Evolutionary conservation across 2,888 invertebrate species (phyloP).

Genomic region (Hybos culiciformis): DNA sequence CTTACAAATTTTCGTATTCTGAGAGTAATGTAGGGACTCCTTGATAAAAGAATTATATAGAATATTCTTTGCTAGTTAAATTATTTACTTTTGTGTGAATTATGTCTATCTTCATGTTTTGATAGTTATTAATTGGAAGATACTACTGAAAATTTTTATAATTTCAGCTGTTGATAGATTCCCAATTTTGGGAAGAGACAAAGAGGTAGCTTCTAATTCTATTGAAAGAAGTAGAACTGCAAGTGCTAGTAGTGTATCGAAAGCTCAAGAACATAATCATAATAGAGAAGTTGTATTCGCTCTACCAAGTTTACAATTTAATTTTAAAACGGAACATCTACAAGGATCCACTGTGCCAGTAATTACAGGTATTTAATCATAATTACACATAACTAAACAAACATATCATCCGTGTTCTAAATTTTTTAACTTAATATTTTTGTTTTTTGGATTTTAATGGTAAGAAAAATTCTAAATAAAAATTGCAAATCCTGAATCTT

Average conservation of each 20-base stretch:
- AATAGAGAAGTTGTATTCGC: constrained; percentile 94
- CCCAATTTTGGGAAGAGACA: constrained; percentile 73
- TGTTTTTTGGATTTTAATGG: too few species aligned
- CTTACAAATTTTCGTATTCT: too few species aligned
- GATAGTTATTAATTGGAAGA: not conserved
- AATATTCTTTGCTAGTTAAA: too few species aligned
- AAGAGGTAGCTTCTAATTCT: constrained; percentile 43
- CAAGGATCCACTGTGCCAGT: constrained; percentile 64
- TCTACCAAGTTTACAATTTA: constrained; percentile 80
- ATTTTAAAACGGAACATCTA: constrained; percentile 82
- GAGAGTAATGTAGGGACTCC: too few species aligned
- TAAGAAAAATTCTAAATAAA: too few species aligned
- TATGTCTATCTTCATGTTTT: not conserved
- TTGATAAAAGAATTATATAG: too few species aligned
- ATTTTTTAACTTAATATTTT: too few species aligned
- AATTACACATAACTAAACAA: not conserved
- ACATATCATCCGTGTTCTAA: too few species aligned
- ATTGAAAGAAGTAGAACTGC: constrained; percentile 42
- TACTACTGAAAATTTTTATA: not conserved
- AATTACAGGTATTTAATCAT: constrained; percentile 38
- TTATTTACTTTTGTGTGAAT: too few species aligned
- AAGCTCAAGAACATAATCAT: constrained; percentile 65
- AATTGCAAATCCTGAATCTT: too few species aligned
- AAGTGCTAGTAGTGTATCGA: constrained; percentile 36
- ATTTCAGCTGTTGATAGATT: constrained; percentile 72